phyloP scores from a whole-genome alignment of 2,797 vertebrate genomes.

The Delichon dasypus region DNA sequence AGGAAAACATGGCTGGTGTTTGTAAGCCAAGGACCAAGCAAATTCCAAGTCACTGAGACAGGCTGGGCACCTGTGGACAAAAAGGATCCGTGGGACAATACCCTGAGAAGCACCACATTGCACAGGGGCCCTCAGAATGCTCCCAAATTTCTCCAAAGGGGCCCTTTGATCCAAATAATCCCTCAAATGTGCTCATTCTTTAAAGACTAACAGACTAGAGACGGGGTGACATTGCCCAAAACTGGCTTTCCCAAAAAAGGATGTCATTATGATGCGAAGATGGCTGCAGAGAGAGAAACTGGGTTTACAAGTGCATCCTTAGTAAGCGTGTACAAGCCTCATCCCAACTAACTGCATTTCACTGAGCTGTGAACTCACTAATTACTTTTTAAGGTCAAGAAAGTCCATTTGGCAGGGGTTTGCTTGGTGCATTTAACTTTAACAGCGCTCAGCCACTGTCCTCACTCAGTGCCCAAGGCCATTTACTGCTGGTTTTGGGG shows the following conservation, averaged over 20 bases:
- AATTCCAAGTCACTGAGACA: not conserved
- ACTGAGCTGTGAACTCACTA: not conserved
- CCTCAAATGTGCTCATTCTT: not conserved
- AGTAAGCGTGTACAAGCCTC: not conserved
- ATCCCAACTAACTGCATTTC: conserved; percentile 19
- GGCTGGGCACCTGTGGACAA: fast-evolving
- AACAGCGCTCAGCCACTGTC: not conserved
- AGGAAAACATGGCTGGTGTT: fast-evolving
- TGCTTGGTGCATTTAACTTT: not conserved
- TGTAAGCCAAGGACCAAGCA: not conserved
- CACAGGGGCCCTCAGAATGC: not conserved
- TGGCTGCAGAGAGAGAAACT: not conserved
- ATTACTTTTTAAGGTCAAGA: conserved; percentile 52
- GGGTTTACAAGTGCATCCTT: not conserved
- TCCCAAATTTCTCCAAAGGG: not conserved
- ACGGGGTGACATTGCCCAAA: not conserved
- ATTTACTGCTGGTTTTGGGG: not conserved
- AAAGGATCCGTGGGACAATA: fast-evolving
- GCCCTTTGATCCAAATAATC: not conserved
- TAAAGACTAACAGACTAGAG: not conserved
- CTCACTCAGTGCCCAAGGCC: not conserved
- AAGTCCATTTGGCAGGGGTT: conserved; percentile 47
- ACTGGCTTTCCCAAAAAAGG: not conserved
- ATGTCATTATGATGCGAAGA: not conserved
- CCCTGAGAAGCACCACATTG: not conserved